A percentile compares a stretch with the other conserved stretches of the same genome.
Evolutionary conservation across 64 coral and sea anemone genomes (phyloP).

Genomic region (Cladopsammia gracilis): DNA sequence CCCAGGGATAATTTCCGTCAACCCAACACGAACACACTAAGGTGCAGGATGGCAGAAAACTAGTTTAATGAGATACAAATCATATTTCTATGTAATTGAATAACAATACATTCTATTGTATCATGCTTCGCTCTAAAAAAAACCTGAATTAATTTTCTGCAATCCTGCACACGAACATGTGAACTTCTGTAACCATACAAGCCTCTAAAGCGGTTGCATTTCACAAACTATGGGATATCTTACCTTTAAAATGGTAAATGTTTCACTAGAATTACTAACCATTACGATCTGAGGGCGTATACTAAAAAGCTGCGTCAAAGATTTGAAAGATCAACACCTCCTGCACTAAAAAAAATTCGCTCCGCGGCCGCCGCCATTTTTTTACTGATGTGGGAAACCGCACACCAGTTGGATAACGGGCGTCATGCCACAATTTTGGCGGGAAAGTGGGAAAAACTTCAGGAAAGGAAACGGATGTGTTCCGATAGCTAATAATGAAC

Average conservation of each 20-base stretch:
- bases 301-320: no score
- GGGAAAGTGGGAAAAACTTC: not conserved
- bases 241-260: not conserved
- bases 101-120: no score
- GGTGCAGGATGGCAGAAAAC: no score
- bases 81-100: no score
- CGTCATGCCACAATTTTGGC: not conserved
- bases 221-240: not conserved
- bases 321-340: not conserved
- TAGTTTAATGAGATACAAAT: no score
- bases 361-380: slow-evolving; percentile 41
- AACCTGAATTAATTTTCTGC: no score
- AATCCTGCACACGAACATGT: no score
- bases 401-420: not conserved
- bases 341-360: not conserved
- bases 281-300: no score
- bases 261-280: not conserved
- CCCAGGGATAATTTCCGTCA: no score
- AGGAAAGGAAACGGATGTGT: not conserved
- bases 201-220: not conserved
- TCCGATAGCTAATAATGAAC: not conserved
- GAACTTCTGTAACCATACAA: not conserved
- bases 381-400: not conserved
- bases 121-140: no score
- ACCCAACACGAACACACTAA: no score